A percentile compares a stretch with the other conserved stretches of the same genome.
phyloP scores from a whole-genome alignment of 2,113 vertebrate species.

The Paracanthobrama guichenoti region DNA sequence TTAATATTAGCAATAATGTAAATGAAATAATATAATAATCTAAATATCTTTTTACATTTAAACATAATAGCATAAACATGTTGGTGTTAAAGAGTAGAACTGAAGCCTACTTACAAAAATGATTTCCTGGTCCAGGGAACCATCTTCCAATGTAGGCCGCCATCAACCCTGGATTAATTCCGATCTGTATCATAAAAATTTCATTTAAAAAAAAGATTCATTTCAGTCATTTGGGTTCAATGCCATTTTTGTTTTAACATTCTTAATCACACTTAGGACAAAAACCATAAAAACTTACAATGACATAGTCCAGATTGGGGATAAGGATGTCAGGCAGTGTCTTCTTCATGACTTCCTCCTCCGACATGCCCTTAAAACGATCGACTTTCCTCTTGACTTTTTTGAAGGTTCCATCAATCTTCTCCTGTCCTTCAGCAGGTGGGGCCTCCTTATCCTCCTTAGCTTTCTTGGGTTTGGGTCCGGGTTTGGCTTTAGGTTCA shows the following conservation, averaged over 20 bases:
- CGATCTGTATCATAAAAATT: slow-evolving; percentile 81
- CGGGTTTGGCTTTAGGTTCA: slow-evolving; percentile 60
- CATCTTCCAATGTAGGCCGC: slow-evolving; percentile 96
- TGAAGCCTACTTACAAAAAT: slow-evolving; percentile 87
- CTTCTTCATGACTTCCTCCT: slow-evolving; percentile 95
- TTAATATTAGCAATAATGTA: neutral
- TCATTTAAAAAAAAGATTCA: no score
- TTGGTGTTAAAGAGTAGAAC: neutral
- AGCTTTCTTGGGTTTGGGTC: slow-evolving; percentile 69
- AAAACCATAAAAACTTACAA: slow-evolving; percentile 79
- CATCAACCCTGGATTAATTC: slow-evolving; percentile 98
- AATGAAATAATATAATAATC: neutral
- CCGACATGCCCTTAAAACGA: slow-evolving; percentile 94
- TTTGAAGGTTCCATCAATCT: slow-evolving; percentile 96
- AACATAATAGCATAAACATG: neutral
- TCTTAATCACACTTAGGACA: neutral
- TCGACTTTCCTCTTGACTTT: slow-evolving; percentile 95
- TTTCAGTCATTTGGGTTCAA: neutral
- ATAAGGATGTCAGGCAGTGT: slow-evolving; percentile 95
- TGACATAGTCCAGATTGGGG: slow-evolving; percentile 95
- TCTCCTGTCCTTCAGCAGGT: slow-evolving; percentile 86
- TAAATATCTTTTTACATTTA: neutral
- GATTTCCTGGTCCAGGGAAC: slow-evolving; percentile 97
- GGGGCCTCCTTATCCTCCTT: slow-evolving; percentile 70
- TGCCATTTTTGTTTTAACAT: neutral